A percentile compares a stretch with the other conserved stretches of the same genome.
These are phyloP conservation scores for Vipera latastei DNA, from an alignment of 2,797 vertebrate species.

Conservation along the genomic window DNA sequence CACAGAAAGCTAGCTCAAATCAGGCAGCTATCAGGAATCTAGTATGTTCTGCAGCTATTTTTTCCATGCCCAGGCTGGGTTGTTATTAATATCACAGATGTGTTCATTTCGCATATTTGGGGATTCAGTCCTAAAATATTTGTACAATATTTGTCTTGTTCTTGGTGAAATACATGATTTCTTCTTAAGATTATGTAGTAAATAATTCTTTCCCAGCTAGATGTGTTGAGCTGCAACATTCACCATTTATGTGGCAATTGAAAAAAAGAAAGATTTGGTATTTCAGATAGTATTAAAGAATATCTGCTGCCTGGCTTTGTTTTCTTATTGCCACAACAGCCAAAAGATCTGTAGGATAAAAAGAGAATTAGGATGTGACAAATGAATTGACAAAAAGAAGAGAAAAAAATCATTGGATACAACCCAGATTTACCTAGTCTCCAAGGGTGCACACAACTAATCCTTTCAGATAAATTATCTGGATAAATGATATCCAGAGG, in stretches of 20 bases:
- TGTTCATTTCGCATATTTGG: not conserved
- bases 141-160: not conserved
- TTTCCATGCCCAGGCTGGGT: not conserved
- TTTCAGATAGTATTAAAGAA: not conserved
- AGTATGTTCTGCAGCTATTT: not conserved
- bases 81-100: not conserved
- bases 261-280: not conserved
- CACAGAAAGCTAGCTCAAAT: not conserved
- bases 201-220: not conserved
- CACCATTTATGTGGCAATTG: not conserved
- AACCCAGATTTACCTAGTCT: not conserved
- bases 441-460: not conserved
- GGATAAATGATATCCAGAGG: not conserved
- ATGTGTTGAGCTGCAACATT: not conserved
- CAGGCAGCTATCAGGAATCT: not conserved
- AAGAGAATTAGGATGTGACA: not conserved
- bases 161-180: not conserved
- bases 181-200: not conserved
- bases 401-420: not conserved
- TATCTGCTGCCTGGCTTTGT: not conserved
- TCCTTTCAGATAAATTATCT: not conserved
- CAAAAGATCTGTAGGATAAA: not conserved
- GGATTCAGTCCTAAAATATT: not conserved
- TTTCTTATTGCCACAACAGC: not conserved
- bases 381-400: not conserved